These are phyloP conservation scores for Lochmaea crataegi DNA, from an alignment of 2,888 invertebrate genomes.

Conservation along the genomic window DNA sequence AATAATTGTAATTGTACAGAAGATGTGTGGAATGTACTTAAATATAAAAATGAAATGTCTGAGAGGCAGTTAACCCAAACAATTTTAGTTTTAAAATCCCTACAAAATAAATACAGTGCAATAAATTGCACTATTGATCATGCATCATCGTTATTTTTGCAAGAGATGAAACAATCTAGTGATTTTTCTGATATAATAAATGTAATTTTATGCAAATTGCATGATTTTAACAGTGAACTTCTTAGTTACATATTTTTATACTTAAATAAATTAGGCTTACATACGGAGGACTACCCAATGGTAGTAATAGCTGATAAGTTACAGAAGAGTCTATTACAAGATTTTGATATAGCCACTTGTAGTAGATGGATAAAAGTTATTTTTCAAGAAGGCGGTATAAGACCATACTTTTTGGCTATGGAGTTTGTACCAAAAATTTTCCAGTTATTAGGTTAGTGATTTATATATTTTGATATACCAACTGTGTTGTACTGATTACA, in stretches of 20 bases:
- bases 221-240: slow-evolving; percentile 60
- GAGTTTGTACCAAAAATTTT: slow-evolving; percentile 63
- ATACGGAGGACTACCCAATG: slow-evolving; percentile 57
- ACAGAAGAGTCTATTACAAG: slow-evolving; percentile 50
- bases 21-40: slow-evolving; percentile 60
- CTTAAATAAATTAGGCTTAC: slow-evolving; percentile 65
- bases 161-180: slow-evolving; percentile 53
- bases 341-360: slow-evolving; percentile 56
- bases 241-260: slow-evolving; percentile 65
- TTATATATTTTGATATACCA: not conserved
- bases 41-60: slow-evolving; percentile 46
- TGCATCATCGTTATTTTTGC: slow-evolving; percentile 53
- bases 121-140: slow-evolving; percentile 45
- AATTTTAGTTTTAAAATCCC: slow-evolving; percentile 61
- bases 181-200: slow-evolving; percentile 57
- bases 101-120: slow-evolving; percentile 60
- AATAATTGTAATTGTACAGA: slow-evolving; percentile 60
- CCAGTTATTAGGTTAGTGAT: slow-evolving; percentile 58
- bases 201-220: slow-evolving; percentile 54
- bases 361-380: slow-evolving; percentile 65
- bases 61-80: slow-evolving; percentile 54
- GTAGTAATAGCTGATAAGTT: slow-evolving; percentile 61
- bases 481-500: too few species aligned
- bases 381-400: slow-evolving; percentile 61
- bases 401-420: slow-evolving; percentile 61